phyloP scores from a whole-genome alignment of 2,797 vertebrate genomes.

The Artibeus jamaicensis region DNA sequence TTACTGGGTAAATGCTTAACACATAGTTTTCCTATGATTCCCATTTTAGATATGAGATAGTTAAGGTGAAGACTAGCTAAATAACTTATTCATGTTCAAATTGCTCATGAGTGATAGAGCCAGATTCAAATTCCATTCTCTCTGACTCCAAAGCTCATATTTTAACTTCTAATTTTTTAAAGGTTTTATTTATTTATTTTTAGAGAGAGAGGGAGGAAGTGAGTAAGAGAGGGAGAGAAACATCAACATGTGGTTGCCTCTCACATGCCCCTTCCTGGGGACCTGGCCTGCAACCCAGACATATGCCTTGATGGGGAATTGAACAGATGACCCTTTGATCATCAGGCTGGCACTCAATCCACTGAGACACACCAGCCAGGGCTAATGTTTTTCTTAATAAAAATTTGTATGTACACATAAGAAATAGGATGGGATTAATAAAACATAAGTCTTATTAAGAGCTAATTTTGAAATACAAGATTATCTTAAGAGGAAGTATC shows the following conservation, averaged over 20 bases:
- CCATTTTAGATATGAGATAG: not conserved
- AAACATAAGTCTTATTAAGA: not conserved
- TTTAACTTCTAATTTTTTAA: not conserved
- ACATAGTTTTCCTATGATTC: not conserved
- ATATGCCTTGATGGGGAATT: no score
- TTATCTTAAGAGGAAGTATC: not conserved
- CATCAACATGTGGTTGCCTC: no score
- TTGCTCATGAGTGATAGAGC: not conserved
- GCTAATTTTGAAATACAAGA: slow-evolving; percentile 18
- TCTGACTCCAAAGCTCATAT: not conserved
- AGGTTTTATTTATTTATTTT: no score
- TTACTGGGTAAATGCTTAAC: not conserved
- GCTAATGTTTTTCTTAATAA: not conserved
- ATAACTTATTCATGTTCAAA: not conserved
- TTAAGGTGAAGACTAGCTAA: not conserved
- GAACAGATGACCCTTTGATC: no score
- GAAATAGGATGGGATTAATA: not conserved
- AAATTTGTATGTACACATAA: not conserved
- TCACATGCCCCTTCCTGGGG: no score
- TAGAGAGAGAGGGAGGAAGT: no score
- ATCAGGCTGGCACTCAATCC: no score
- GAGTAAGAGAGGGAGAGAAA: no score
- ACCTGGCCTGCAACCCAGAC: no score
- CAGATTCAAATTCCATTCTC: not conserved
- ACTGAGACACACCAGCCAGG: no score